phyloP scores from a whole-genome alignment of 2,888 invertebrate species.

The Stegophylla sp. region DNA sequence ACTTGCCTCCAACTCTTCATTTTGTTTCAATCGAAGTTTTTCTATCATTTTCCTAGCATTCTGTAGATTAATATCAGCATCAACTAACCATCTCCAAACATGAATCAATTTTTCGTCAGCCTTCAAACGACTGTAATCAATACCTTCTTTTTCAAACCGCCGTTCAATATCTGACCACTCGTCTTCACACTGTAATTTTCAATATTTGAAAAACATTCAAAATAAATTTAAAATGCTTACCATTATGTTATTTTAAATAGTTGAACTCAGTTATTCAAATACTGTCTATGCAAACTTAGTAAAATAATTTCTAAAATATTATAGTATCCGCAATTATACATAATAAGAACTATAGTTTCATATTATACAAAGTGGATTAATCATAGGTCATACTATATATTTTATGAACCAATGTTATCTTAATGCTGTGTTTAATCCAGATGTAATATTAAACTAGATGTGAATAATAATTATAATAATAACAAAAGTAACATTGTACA shows the following conservation, averaged over 20 bases:
- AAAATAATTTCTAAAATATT: no score
- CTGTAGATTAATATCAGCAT: constrained; percentile 65
- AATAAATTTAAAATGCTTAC: not conserved
- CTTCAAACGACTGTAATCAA: constrained; percentile 64
- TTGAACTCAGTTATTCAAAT: not conserved
- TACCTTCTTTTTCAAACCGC: constrained; percentile 65
- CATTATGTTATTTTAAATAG: constrained; percentile 1
- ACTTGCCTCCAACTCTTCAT: constrained; percentile 65
- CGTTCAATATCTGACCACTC: constrained; percentile 65
- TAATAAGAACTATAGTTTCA: no score
- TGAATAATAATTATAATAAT: no score
- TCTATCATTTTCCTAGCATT: constrained; percentile 65
- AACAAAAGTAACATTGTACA: no score
- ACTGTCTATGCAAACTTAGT: no score
- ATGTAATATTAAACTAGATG: no score
- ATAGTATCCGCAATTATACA: no score
- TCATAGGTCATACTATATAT: no score
- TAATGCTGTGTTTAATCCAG: no score
- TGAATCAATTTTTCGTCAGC: constrained; percentile 64
- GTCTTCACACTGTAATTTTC: constrained; percentile 64
- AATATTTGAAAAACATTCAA: not conserved
- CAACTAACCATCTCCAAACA: constrained; percentile 66
- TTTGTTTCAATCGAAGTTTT: constrained; percentile 65
- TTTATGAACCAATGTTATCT: no score
- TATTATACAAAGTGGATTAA: no score